Conservation (phyloP, 1,140 invertebrate species). For the Drosophila erecta region DNA sequence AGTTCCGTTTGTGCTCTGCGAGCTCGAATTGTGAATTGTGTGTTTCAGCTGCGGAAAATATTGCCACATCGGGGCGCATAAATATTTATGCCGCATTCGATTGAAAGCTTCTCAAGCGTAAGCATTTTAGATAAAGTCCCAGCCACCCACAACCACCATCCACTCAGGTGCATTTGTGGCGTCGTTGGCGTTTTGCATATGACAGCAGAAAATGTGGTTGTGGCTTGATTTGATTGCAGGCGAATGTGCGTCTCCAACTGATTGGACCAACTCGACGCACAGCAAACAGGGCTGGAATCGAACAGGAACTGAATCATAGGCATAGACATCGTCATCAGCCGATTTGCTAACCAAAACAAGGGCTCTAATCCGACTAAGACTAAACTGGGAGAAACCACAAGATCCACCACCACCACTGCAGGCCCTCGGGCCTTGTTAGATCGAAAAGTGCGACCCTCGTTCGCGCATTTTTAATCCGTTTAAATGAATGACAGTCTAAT, state of each 20-base stretch:
- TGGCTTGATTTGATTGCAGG: constrained; percentile 73
- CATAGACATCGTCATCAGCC: constrained; percentile 51
- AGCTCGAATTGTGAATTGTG: constrained; percentile 17
- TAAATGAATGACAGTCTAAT: constrained; percentile 85
- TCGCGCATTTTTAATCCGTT: constrained; percentile 80
- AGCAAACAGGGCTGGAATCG: constrained; percentile 14
- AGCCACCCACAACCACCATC: constrained; percentile 14
- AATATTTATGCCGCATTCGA: constrained; percentile 77
- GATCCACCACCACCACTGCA: constrained; percentile 32
- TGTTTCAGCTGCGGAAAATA: constrained; percentile 32
- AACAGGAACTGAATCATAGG: constrained; percentile 5
- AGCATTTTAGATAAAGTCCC: constrained; percentile 83
- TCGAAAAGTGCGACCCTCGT: constrained; percentile 44
- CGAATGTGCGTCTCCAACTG: constrained; percentile 55
- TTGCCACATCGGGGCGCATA: constrained; percentile 58
- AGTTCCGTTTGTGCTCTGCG: constrained; percentile 36
- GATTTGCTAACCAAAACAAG: constrained; percentile 79
- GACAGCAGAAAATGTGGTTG: constrained; percentile 68
- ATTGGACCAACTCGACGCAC: constrained; percentile 61
- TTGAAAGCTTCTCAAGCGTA: constrained; percentile 81
- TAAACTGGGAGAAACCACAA: constrained; percentile 60
- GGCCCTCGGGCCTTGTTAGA: constrained; percentile 49
- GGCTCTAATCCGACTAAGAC: constrained; percentile 63
- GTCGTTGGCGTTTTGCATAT: constrained; percentile 69
- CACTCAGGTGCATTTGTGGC: constrained; percentile 33